phyloP scores from a whole-genome alignment of 2,888 invertebrate species.

The Chaitophorus viminalis region DNA sequence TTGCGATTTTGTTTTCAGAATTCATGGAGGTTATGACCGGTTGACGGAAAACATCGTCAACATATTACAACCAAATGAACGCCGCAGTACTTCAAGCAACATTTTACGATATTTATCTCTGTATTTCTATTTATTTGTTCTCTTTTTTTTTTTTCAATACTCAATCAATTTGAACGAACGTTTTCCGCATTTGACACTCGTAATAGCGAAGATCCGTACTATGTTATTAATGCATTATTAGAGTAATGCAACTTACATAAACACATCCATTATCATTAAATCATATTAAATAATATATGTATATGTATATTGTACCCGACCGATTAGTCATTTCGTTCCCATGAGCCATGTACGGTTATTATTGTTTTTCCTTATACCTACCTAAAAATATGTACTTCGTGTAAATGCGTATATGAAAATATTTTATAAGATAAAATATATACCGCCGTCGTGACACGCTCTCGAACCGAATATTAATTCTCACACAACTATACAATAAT shows the following conservation, averaged over 20 bases:
- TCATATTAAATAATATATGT: too few species aligned
- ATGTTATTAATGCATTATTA: neutral
- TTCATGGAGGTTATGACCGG: slow-evolving; percentile 64
- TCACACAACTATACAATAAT: neutral
- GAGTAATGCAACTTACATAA: neutral
- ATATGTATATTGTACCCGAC: neutral
- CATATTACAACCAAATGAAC: neutral
- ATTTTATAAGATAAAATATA: neutral
- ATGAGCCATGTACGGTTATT: neutral
- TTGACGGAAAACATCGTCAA: slow-evolving; percentile 1
- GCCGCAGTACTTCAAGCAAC: neutral
- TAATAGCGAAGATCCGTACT: neutral
- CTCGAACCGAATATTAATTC: neutral
- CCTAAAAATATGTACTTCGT: neutral
- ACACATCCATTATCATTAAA: slow-evolving; percentile 21
- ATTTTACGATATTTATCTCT: neutral
- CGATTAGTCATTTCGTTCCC: neutral
- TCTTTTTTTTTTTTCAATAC: neutral
- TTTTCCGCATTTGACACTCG: neutral
- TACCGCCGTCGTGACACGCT: neutral
- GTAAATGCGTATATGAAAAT: neutral
- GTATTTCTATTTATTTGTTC: neutral
- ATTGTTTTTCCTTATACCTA: neutral
- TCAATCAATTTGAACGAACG: neutral
- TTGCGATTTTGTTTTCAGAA: slow-evolving; percentile 58